Evolutionary conservation across 2,797 vertebrate species (phyloP).

Genomic region (Graptemys geographica): DNA sequence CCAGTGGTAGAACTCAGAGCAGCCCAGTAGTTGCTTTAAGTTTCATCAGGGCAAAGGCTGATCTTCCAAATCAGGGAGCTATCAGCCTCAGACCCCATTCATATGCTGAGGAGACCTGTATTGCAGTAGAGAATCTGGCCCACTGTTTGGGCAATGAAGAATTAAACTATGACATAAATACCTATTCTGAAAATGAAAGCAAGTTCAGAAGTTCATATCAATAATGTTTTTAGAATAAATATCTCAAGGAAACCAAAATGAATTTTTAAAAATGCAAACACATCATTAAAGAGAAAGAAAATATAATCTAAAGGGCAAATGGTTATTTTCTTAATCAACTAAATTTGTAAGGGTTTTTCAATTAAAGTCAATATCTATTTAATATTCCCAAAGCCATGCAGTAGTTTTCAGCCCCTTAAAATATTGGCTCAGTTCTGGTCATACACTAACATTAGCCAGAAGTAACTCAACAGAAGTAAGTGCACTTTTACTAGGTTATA

Average conservation of each 20-base stretch:
- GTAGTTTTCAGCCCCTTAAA: background rate
- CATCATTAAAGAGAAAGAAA: background rate
- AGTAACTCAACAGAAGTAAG: background rate
- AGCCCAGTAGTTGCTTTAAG: background rate
- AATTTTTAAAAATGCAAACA: background rate
- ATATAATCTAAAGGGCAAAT: background rate
- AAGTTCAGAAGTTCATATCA: background rate
- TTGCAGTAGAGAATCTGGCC: background rate
- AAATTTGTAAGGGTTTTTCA: background rate
- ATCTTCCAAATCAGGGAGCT: background rate
- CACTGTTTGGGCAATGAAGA: background rate
- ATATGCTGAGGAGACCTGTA: background rate
- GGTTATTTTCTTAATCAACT: background rate
- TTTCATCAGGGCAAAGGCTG: background rate
- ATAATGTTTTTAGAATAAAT: background rate
- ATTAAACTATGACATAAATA: background rate
- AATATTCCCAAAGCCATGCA: background rate
- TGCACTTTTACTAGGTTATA: background rate
- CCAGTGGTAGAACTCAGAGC: background rate
- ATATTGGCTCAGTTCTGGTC: background rate
- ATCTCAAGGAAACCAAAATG: background rate
- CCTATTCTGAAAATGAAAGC: background rate
- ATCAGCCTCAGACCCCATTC: accelerated
- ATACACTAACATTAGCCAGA: background rate
- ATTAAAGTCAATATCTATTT: background rate